Evolutionary conservation across 2,797 vertebrate species (phyloP).

Genomic region (Danio aesculapii): DNA sequence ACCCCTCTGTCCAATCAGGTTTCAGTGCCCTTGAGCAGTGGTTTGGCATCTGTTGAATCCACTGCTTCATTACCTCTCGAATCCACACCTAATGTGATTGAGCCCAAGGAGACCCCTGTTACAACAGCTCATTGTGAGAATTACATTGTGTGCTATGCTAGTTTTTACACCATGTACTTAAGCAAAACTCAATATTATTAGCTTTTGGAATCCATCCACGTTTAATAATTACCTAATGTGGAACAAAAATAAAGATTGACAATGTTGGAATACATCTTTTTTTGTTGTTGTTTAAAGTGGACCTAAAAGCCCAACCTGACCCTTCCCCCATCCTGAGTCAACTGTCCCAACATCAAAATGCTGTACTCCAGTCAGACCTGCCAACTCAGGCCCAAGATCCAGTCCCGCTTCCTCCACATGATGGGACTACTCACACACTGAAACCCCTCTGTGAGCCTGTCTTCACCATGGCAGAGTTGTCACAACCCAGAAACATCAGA

Average conservation of each 20-base stretch:
- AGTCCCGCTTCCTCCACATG: slow-evolving; percentile 71
- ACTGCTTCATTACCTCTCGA: slow-evolving; percentile 64
- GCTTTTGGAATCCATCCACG: neutral
- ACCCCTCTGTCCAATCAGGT: slow-evolving; percentile 79
- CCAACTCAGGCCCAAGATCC: slow-evolving; percentile 65
- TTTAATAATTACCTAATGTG: neutral
- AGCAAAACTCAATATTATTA: neutral
- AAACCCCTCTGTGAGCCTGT: slow-evolving; percentile 70
- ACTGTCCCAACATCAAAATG: slow-evolving; percentile 85
- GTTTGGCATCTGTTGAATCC: slow-evolving; percentile 70
- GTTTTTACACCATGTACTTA: neutral
- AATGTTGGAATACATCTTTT: neutral
- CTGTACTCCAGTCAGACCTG: slow-evolving; percentile 62
- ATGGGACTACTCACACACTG: slow-evolving; percentile 67
- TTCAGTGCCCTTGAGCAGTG: slow-evolving; percentile 65
- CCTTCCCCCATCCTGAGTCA: slow-evolving; percentile 95
- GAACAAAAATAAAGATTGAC: neutral
- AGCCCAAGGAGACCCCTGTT: slow-evolving; percentile 82
- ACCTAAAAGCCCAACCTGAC: slow-evolving; percentile 93
- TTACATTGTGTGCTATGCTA: too few relatives aligned
- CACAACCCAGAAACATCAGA: slow-evolving; percentile 87
- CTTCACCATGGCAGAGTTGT: slow-evolving; percentile 64
- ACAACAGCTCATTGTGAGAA: slow-evolving; percentile 76
- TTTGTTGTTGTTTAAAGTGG: slow-evolving; percentile 78
- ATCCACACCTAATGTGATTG: slow-evolving; percentile 67